Percentiles rank a stretch among this genome's conserved stretches.
These are phyloP conservation scores for Myrmecophaga tridactyla DNA, from an alignment of 2,113 vertebrate species.

Conservation along the genomic window DNA sequence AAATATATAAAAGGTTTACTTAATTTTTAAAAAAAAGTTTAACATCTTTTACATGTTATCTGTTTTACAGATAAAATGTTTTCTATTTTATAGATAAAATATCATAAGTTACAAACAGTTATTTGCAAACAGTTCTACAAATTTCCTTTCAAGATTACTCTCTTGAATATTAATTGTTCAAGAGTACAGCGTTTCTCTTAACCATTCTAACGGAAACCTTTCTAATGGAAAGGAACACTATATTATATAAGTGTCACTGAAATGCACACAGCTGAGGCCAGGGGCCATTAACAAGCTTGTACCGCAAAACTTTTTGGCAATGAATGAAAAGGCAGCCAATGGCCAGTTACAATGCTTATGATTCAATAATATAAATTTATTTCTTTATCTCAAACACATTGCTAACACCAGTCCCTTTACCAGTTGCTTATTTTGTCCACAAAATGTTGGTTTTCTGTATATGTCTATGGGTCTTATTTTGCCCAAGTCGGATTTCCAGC, in stretches of 20 bases:
- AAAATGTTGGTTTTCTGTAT: neutral
- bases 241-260: slow-evolving; percentile 57
- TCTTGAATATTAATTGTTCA: slow-evolving; percentile 43
- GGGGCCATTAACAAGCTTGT: slow-evolving; percentile 73
- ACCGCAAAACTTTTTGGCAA: slow-evolving; percentile 66
- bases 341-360: slow-evolving; percentile 53
- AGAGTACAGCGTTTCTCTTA: neutral
- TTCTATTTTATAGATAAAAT: neutral
- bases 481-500: neutral
- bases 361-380: slow-evolving; percentile 58
- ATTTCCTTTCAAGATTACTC: neutral
- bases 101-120: neutral
- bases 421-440: slow-evolving; percentile 5
- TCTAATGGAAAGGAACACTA: slow-evolving; percentile 29
- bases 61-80: neutral
- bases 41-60: neutral
- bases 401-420: neutral
- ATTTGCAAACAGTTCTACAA: neutral
- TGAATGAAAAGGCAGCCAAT: slow-evolving; percentile 71
- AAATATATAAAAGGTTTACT: neutral
- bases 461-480: neutral
- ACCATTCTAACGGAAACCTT: slow-evolving; percentile 16
- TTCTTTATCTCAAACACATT: slow-evolving; percentile 12
- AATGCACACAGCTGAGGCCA: slow-evolving; percentile 68
- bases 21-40: neutral